Percentiles rank a stretch among this genome's conserved stretches.
Evolutionary conservation across 2,888 invertebrate genomes (phyloP).

Genomic region (Dexiosoma caninum): DNA sequence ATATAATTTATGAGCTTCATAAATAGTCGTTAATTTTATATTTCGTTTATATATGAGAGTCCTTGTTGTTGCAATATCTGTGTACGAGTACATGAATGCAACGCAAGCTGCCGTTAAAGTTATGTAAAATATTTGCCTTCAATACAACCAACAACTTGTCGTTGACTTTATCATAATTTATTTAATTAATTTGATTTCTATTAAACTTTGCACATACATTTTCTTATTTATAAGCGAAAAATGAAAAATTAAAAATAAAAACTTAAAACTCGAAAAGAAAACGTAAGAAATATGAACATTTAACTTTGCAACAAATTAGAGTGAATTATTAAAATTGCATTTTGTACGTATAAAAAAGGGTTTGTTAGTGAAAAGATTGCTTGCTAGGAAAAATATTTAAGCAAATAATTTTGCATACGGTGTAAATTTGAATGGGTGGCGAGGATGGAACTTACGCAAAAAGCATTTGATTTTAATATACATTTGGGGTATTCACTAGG

Average conservation of each 20-base stretch:
- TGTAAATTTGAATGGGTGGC: not conserved
- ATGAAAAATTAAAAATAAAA: not conserved
- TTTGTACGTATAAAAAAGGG: not conserved
- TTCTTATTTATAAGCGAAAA: not conserved
- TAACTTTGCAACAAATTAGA: constrained; percentile 33
- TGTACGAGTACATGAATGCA: not conserved
- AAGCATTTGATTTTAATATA: not conserved
- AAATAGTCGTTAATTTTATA: constrained; percentile 38
- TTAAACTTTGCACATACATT: constrained; percentile 44
- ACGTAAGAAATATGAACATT: not conserved
- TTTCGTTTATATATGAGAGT: constrained; percentile 12
- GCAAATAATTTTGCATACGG: constrained; percentile 1
- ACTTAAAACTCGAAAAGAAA: not conserved
- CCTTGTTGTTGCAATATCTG: constrained; percentile 32
- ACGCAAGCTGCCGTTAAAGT: constrained; percentile 16
- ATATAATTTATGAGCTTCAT: constrained; percentile 55
- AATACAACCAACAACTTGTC: constrained; percentile 52
- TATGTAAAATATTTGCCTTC: constrained; percentile 53
- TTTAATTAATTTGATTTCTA: constrained; percentile 62
- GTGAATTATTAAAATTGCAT: constrained; percentile 22
- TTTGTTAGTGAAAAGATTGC: constrained; percentile 13
- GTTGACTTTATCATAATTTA: constrained; percentile 59
- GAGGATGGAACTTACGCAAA: not conserved
- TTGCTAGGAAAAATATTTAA: not conserved
- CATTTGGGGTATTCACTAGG: too few species aligned